These are phyloP conservation scores for Capromys pilorides DNA, from an alignment of 2,797 vertebrate genomes.

Conservation along the genomic window DNA sequence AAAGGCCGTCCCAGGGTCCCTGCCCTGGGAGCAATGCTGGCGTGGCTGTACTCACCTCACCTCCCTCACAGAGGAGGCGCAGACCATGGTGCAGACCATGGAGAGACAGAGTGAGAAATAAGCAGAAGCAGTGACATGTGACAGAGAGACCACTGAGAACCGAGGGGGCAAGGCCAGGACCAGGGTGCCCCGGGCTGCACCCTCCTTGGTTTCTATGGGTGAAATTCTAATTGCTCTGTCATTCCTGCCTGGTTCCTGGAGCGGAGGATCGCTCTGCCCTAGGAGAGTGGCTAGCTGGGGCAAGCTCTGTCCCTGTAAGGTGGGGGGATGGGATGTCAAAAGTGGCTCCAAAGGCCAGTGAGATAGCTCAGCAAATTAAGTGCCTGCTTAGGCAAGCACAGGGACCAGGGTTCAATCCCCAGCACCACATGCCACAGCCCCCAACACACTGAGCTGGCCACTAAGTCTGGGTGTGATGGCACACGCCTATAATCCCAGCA, in stretches of 20 bases:
- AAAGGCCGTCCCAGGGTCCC: background rate
- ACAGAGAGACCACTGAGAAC: background rate
- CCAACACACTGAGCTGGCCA: no score
- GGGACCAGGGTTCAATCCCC: no score
- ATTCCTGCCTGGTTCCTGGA: background rate
- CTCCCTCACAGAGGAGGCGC: constrained; percentile 19
- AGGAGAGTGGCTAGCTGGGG: background rate
- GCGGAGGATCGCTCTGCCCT: background rate
- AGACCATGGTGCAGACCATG: constrained; percentile 54
- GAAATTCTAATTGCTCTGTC: background rate
- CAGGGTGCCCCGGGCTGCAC: accelerated
- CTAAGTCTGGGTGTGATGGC: no score
- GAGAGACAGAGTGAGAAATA: constrained; percentile 49
- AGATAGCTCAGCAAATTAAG: no score
- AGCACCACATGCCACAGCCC: no score
- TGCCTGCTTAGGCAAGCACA: no score
- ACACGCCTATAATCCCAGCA: no score
- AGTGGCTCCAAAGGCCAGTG: background rate
- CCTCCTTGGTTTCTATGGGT: background rate
- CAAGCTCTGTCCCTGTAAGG: background rate
- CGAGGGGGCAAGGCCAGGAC: background rate
- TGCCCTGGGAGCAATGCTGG: accelerated
- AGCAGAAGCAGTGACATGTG: background rate
- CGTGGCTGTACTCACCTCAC: background rate
- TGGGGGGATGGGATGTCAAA: background rate